Evolutionary conservation across 2,888 invertebrate genomes (phyloP).

Genomic region (Thumatha senex): DNA sequence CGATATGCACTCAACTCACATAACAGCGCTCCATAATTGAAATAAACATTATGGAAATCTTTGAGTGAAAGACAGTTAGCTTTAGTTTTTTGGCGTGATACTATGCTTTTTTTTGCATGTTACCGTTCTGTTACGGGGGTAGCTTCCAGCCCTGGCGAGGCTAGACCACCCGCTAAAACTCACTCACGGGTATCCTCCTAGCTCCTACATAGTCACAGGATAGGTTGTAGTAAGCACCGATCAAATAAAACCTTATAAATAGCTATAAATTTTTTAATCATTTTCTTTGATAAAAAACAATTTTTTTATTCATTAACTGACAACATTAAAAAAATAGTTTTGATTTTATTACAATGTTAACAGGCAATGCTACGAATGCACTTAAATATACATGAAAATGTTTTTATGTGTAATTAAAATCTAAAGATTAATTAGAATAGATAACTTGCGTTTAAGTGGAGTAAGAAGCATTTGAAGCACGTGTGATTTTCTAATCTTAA

Average conservation of each 20-base stretch:
- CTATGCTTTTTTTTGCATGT: no score
- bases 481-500: slow-evolving; percentile 1
- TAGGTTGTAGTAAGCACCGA: no score
- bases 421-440: slow-evolving; percentile 15
- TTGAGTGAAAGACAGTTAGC: slow-evolving; percentile 25
- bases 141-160: no score
- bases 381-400: slow-evolving; percentile 19
- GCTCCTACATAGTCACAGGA: no score
- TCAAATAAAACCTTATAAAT: no score
- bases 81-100: no score
- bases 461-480: neutral
- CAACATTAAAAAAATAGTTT: slow-evolving; percentile 7
- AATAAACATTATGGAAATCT: slow-evolving; percentile 14
- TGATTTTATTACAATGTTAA: slow-evolving; percentile 20
- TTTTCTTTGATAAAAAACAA: no score
- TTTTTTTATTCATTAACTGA: slow-evolving; percentile 11
- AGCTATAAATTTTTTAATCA: no score
- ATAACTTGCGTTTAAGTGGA: slow-evolving; percentile 2
- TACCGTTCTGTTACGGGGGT: no score
- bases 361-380: slow-evolving; percentile 6
- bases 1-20: slow-evolving; percentile 11
- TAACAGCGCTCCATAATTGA: slow-evolving; percentile 4
- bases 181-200: no score
- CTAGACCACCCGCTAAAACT: no score
- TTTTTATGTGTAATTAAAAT: slow-evolving; percentile 21